Conservation (phyloP, 2,888 invertebrate species). For the Dynastes grantii region DNA sequence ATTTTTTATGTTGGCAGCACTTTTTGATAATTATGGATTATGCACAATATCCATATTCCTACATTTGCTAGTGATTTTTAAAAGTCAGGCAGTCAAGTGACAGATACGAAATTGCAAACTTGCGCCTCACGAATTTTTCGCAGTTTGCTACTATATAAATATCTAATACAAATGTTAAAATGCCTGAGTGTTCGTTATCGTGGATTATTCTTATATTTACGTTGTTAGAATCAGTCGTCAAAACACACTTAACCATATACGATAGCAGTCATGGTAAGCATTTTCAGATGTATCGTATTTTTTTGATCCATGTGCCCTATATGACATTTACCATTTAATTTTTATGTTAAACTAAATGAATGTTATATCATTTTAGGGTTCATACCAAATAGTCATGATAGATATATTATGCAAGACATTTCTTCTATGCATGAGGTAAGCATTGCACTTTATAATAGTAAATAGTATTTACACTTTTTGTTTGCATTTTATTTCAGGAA, state of each 20-base stretch:
- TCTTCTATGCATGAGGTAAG: constrained; percentile 74
- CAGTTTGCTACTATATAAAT: constrained; percentile 42
- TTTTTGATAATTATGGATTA: constrained; percentile 46
- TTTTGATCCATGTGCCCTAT: constrained; percentile 65
- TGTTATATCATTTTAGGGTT: constrained; percentile 74
- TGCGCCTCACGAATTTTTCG: constrained; percentile 50
- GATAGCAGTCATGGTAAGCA: constrained; percentile 84
- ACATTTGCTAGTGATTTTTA: constrained; percentile 52
- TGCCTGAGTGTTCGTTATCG: constrained; percentile 72
- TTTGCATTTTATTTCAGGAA: constrained; percentile 63
- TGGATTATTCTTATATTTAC: constrained; percentile 80
- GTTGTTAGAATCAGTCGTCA: constrained; percentile 78
- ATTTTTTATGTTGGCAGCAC: constrained; percentile 40
- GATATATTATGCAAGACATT: constrained; percentile 79
- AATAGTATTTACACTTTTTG: constrained; percentile 21
- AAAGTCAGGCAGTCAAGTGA: constrained; percentile 53
- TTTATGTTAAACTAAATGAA: constrained; percentile 30
- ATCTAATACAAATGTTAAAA: constrained; percentile 66
- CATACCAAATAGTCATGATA: constrained; percentile 80
- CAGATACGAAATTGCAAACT: constrained; percentile 55
- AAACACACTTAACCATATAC: constrained; percentile 81
- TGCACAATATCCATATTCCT: constrained; percentile 42
- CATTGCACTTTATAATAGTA: neutral
- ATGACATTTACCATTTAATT: constrained; percentile 48
- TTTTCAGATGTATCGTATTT: constrained; percentile 68